phyloP scores from a whole-genome alignment of 2,797 vertebrate genomes.

The Melanotaenia maccullochi region DNA sequence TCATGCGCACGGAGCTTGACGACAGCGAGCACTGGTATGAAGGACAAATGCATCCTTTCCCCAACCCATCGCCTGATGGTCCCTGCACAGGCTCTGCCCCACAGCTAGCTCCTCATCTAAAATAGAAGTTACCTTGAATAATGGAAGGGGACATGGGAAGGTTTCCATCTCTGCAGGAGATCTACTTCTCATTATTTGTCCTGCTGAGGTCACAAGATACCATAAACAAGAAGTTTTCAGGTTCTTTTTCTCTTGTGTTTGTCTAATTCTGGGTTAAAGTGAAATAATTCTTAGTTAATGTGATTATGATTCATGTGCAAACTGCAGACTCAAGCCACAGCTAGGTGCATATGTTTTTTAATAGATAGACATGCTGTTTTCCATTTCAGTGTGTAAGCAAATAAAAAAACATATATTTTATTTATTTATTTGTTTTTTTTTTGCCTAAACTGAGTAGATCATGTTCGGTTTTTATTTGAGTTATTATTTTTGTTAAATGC shows the following conservation, averaged over 20 bases:
- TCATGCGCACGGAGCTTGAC: slow-evolving; percentile 6
- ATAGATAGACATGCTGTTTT: too few species aligned
- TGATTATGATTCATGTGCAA: neutral
- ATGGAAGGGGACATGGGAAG: slow-evolving; percentile 29
- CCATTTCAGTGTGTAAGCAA: too few species aligned
- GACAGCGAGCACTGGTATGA: neutral
- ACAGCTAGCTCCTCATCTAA: neutral
- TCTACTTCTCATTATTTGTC: slow-evolving; percentile 21
- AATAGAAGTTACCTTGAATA: slow-evolving; percentile 43
- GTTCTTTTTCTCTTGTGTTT: neutral
- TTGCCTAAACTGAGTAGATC: too few species aligned
- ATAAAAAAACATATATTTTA: too few species aligned
- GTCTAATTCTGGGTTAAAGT: neutral
- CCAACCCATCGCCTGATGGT: slow-evolving; percentile 3
- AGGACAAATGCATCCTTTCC: slow-evolving; percentile 9
- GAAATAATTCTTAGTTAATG: neutral
- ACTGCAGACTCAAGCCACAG: neutral
- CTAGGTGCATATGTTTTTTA: too few species aligned
- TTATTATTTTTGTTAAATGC: too few species aligned
- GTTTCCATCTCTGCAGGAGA: slow-evolving; percentile 22
- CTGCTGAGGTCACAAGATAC: slow-evolving; percentile 5
- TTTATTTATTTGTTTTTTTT: too few species aligned
- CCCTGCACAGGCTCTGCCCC: neutral
- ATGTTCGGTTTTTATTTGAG: too few species aligned
- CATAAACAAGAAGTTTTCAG: neutral